Conservation (phyloP, 2,888 invertebrate species). For the Nineta flava region DNA sequence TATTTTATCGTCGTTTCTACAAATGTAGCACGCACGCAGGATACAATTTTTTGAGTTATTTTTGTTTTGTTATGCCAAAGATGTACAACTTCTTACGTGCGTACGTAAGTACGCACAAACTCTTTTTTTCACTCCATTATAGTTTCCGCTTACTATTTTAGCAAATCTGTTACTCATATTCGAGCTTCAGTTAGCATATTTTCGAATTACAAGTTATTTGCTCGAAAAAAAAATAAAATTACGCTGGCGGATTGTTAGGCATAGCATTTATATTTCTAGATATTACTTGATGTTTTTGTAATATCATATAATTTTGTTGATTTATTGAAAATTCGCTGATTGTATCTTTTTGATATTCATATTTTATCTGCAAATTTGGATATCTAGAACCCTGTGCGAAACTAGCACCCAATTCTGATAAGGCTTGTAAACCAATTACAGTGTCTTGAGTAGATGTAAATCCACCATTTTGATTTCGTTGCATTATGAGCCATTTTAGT, state of each 20-base stretch:
- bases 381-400: conserved; percentile 28
- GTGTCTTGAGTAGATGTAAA: conserved; percentile 64
- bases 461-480: conserved; percentile 53
- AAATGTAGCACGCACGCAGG: no score
- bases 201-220: no score
- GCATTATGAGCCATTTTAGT: conserved; percentile 55
- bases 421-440: conserved; percentile 53
- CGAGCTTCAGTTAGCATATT: no score
- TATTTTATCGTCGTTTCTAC: no score
- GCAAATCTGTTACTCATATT: no score
- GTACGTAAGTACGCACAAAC: no score
- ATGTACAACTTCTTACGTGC: no score
- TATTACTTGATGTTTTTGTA: conserved; percentile 7
- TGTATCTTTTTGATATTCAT: conserved; percentile 26
- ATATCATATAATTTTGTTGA: conserved; percentile 14
- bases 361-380: conserved; percentile 27
- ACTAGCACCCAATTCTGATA: conserved; percentile 45
- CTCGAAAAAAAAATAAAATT: no score
- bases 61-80: no score
- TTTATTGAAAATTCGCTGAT: conserved; percentile 49
- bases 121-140: no score
- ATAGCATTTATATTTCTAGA: not conserved
- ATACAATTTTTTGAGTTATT: no score
- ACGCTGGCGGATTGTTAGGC: not conserved
- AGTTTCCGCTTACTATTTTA: no score